These are phyloP conservation scores for Ageneiosus marmoratus DNA, from an alignment of 2,113 vertebrate genomes.

Conservation along the genomic window DNA sequence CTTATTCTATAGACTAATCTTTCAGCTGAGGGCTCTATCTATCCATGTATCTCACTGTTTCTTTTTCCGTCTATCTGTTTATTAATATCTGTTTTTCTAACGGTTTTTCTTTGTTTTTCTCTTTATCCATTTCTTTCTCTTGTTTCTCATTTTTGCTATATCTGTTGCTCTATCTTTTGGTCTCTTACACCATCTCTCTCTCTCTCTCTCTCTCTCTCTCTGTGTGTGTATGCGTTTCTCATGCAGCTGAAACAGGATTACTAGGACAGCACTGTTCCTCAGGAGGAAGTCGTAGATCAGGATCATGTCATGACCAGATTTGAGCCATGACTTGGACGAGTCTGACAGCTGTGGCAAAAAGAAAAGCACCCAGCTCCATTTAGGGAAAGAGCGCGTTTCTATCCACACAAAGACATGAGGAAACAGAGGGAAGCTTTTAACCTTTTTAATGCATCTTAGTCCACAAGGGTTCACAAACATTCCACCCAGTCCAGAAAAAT, in stretches of 20 bases:
- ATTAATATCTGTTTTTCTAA: neutral
- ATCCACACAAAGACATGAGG: neutral
- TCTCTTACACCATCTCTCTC: too few species aligned
- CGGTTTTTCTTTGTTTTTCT: neutral
- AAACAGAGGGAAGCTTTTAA: neutral
- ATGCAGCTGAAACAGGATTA: conserved; percentile 49
- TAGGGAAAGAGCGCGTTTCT: neutral
- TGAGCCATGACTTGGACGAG: conserved; percentile 32
- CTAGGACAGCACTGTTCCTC: conserved; percentile 51
- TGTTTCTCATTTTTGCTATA: too few species aligned
- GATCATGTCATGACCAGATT: conserved; percentile 44
- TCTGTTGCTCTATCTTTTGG: too few species aligned
- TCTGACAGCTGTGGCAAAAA: conserved; percentile 35
- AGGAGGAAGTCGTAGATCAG: conserved; percentile 69
- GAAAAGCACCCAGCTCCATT: neutral
- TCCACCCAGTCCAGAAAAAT: too few species aligned
- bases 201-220: neutral
- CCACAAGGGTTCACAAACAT: neutral
- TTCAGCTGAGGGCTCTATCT: conserved; percentile 41
- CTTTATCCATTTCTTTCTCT: neutral
- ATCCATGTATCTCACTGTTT: too few species aligned
- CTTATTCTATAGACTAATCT: conserved; percentile 60
- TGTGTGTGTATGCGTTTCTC: conserved; percentile 50
- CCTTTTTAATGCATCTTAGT: neutral
- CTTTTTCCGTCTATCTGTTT: neutral